Conservation (phyloP, 2,888 invertebrate species). For the Spilosoma lubricipeda region DNA sequence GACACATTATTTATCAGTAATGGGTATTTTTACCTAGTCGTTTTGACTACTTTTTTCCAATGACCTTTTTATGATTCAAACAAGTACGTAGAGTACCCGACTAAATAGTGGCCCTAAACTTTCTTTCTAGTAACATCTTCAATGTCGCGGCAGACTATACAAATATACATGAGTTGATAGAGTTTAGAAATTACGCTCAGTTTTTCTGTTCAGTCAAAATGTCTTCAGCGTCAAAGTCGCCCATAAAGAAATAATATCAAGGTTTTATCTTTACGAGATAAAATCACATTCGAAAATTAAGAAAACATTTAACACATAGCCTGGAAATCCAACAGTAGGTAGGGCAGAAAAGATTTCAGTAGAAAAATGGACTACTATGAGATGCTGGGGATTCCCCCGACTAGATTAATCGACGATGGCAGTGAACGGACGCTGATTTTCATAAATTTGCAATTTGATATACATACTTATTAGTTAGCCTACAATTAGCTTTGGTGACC, state of each 20-base stretch:
- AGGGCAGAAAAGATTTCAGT: background rate
- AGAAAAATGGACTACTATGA: background rate
- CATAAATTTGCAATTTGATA: background rate
- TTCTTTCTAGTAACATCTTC: too few relatives aligned
- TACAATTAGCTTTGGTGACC: background rate
- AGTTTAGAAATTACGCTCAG: background rate
- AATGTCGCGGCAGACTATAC: too few relatives aligned
- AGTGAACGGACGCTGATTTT: background rate
- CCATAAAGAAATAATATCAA: background rate
- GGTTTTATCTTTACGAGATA: background rate
- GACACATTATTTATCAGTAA: background rate
- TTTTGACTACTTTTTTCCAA: background rate
- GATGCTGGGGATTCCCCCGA: background rate
- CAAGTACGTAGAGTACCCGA: too few relatives aligned
- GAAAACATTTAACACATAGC: too few relatives aligned
- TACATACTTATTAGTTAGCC: background rate
- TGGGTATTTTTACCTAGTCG: background rate
- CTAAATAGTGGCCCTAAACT: too few relatives aligned
- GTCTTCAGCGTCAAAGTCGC: background rate
- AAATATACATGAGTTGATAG: too few relatives aligned
- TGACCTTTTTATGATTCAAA: too few relatives aligned
- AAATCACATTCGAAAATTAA: too few relatives aligned
- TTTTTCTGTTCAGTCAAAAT: background rate
- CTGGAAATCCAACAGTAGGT: background rate
- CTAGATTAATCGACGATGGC: background rate